phyloP scores from a whole-genome alignment of 2,113 vertebrate species.

The Lagopus muta region DNA sequence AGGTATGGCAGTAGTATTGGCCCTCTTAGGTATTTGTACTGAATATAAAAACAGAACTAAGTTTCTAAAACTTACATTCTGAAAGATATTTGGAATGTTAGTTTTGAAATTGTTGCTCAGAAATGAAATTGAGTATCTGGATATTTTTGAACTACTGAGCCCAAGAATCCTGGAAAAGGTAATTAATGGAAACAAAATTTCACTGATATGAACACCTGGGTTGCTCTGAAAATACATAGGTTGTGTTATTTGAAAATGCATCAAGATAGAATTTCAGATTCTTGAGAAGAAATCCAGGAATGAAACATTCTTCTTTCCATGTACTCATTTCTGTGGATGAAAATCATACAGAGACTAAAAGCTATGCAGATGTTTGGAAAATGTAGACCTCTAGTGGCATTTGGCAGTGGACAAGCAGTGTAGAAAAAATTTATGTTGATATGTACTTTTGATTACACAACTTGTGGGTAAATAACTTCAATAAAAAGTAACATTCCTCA shows the following conservation, averaged over 20 bases:
- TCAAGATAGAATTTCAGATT: not conserved
- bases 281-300: not conserved
- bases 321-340: not conserved
- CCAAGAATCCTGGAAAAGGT: not conserved
- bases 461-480: not conserved
- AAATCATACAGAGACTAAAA: not conserved
- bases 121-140: not conserved
- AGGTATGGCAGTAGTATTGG: not conserved
- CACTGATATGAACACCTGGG: not conserved
- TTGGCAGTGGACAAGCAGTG: not conserved
- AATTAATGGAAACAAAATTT: not conserved
- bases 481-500: not conserved
- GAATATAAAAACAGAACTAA: not conserved
- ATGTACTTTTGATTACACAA: not conserved
- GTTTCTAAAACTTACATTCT: not conserved
- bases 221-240: not conserved
- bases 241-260: not conserved
- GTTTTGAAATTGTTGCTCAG: not conserved
- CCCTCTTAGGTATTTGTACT: not conserved
- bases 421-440: rapidly evolving
- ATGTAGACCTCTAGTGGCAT: not conserved
- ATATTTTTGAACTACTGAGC: not conserved
- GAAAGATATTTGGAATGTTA: not conserved
- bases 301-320: not conserved
- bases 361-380: not conserved